Evolutionary conservation across 2,797 vertebrate genomes (phyloP), one percentile per base, ranked within the genome.

Genomic region (Sternotherus odoratus): DNA sequence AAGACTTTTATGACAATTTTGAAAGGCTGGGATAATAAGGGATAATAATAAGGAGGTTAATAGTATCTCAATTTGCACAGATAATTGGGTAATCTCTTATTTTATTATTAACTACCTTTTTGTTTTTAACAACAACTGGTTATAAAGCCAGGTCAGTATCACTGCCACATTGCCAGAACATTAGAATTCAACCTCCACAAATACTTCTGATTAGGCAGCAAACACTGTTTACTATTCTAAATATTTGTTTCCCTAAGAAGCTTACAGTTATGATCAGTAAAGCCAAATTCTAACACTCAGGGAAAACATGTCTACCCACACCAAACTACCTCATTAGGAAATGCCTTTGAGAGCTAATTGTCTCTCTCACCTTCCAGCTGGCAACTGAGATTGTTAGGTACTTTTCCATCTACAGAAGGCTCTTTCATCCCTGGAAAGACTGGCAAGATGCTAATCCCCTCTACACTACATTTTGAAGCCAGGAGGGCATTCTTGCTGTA

Each of bases 311-410:
- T 86, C 39, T 36, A 69, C 23, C 89, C 69, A 5, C 53, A 78
- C 28, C 4, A 46, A 10, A 46, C 15, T 63, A 83, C 36, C 78
- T 91, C 89, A 91, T 94, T 83, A 94, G 49, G 17, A 51, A 96
- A 83, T 77, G 74, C 78, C 82, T 91, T 66, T 81, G 86, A 87
- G 79, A 95, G 83, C 48, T 93, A 94, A 94, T 49, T 95, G 82
- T 19, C 17, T 92, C 30, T 75, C 77, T 30, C 54, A 85, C 26
- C 36, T 49, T 93, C 60, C 75, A 79, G 36, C 53, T 81, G 50
- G 26, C 53, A 28, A 63, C 91, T 85, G 5, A 85, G 66, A 92
- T 1, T 69, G 86, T 92, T 43, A 46, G 75, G 83, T 89, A 91
- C 72, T 94, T 94, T 92, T 94, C 84, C 49, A 6, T 77, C 90